Percentiles rank a stretch among this genome's conserved stretches.
Conservation (phyloP, 2,113 vertebrate genomes). For the Zapornia atra region DNA sequence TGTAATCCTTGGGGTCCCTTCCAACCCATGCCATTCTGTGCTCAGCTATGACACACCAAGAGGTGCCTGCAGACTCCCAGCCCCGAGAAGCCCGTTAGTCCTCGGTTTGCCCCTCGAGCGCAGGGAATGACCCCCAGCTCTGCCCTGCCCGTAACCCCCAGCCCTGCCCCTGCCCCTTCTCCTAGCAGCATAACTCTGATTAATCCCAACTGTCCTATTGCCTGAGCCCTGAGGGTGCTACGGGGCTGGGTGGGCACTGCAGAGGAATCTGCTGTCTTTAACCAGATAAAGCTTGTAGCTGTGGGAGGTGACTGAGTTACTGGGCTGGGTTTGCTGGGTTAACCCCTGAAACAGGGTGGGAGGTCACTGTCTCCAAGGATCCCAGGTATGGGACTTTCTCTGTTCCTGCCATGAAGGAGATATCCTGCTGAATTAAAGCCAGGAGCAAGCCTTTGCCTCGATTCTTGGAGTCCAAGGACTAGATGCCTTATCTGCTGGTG, state of each 20-base stretch:
- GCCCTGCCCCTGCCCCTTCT: not conserved
- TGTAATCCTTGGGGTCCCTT: too few species aligned
- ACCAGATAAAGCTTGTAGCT: not conserved
- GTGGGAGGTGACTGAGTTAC: not conserved
- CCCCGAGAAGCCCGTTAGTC: not conserved
- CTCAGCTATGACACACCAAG: not conserved
- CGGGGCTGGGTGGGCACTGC: not conserved
- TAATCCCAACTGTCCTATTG: rapidly evolving
- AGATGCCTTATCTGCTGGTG: not conserved
- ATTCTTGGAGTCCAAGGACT: not conserved
- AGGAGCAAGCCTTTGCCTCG: not conserved
- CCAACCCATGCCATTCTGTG: too few species aligned
- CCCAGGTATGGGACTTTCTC: not conserved
- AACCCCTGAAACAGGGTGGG: rapidly evolving
- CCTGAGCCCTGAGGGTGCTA: rapidly evolving
- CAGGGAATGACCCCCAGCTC: not conserved
- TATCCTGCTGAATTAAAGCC: rapidly evolving
- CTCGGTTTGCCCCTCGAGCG: not conserved
- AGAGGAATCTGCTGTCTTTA: not conserved
- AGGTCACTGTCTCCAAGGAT: not conserved
- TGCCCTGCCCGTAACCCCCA: not conserved
- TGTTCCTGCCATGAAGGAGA: not conserved
- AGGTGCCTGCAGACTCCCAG: not conserved
- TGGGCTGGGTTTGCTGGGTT: rapidly evolving
- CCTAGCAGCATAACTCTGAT: not conserved